phyloP scores from a whole-genome alignment of 2,797 vertebrate species.

The Falco peregrinus region DNA sequence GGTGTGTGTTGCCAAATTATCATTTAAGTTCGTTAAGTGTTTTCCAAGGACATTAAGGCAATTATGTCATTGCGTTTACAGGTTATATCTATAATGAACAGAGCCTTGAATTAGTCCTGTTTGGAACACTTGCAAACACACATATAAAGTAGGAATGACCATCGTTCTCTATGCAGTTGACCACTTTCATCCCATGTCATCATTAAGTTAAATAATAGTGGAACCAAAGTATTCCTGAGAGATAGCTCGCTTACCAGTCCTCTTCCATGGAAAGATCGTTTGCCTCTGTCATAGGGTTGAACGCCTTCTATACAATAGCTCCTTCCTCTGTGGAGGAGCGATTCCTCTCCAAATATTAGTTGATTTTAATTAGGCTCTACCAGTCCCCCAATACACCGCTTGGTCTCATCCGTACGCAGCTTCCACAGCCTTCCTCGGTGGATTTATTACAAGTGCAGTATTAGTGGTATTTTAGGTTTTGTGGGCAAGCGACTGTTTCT shows the following conservation, averaged over 20 bases:
- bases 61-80: neutral
- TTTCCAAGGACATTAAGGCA: neutral
- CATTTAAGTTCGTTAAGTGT: neutral
- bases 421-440: neutral
- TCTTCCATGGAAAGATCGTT: neutral
- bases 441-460: neutral
- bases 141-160: neutral
- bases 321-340: neutral
- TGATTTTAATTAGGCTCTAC: constrained; percentile 1
- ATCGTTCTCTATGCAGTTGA: neutral
- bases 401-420: neutral
- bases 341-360: neutral
- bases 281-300: neutral
- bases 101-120: neutral
- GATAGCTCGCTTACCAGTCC: neutral
- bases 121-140: neutral
- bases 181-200: neutral
- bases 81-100: neutral
- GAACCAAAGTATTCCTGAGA: neutral
- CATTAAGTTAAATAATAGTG: neutral
- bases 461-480: neutral
- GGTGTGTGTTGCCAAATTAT: neutral
- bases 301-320: neutral
- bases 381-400: neutral
- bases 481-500: neutral